phyloP scores from a whole-genome alignment of 2,797 vertebrate genomes.

The Loriculus beryllinus region DNA sequence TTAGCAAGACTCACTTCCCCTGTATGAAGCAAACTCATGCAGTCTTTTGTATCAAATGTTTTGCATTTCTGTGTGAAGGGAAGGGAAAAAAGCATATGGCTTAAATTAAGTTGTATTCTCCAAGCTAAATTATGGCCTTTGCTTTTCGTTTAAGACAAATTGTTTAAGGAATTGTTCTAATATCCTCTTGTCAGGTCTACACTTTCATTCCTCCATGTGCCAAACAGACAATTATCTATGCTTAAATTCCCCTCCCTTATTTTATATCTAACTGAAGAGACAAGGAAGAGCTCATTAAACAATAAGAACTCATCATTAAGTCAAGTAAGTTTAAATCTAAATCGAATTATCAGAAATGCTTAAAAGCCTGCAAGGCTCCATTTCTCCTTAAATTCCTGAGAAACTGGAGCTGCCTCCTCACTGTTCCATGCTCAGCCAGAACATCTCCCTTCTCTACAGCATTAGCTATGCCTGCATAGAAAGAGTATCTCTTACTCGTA shows the following conservation, averaged over 20 bases:
- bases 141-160: background rate
- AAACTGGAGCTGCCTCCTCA: background rate
- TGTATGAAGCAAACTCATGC: background rate
- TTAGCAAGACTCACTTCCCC: background rate
- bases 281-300: background rate
- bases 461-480: accelerated
- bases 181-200: background rate
- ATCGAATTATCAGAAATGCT: background rate
- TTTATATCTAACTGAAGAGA: background rate
- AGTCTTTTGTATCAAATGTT: background rate
- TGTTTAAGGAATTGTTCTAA: background rate
- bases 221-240: background rate
- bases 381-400: background rate
- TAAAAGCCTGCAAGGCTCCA: background rate
- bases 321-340: background rate
- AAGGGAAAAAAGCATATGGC: background rate
- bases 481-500: background rate
- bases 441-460: background rate
- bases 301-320: background rate
- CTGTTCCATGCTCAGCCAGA: background rate
- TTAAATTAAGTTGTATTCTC: background rate
- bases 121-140: background rate
- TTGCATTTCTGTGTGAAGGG: background rate
- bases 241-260: background rate
- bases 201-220: background rate